Percentiles rank a stretch among this genome's conserved stretches.
These are phyloP conservation scores for Smittia aterrima DNA, from an alignment of 2,888 invertebrate species.

Conservation along the genomic window DNA sequence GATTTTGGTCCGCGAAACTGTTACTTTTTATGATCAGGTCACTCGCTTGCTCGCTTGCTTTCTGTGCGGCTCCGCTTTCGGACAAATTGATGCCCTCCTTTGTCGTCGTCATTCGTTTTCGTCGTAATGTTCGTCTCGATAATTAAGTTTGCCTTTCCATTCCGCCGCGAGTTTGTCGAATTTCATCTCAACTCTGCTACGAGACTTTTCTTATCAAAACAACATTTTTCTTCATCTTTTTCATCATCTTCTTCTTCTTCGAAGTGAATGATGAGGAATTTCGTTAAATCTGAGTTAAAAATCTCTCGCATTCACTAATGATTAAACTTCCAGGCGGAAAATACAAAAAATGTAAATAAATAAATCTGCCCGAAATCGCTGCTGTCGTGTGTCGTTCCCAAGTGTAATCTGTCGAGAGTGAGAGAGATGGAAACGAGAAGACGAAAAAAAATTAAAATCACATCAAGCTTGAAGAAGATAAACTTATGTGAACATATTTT, in stretches of 20 bases:
- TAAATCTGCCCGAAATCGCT: background rate
- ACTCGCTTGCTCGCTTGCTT: too few species aligned
- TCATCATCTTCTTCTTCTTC: background rate
- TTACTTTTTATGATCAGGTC: constrained; percentile 7
- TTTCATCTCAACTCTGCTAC: background rate
- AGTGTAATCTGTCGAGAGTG: background rate
- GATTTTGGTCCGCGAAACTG: background rate
- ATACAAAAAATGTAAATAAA: background rate
- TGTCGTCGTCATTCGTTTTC: background rate
- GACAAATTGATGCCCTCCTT: background rate
- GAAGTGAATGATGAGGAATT: background rate
- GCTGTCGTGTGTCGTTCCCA: constrained; percentile 23
- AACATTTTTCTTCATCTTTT: background rate
- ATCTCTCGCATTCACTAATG: background rate
- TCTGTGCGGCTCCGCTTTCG: constrained; percentile 12
- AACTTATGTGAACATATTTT: constrained; percentile 8
- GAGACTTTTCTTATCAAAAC: background rate
- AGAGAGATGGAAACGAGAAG: background rate
- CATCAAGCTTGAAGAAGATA: background rate
- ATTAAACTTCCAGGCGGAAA: background rate
- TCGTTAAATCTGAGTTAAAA: background rate
- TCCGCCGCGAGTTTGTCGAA: background rate
- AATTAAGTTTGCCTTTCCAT: background rate
- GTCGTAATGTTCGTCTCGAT: background rate
- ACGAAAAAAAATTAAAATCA: constrained; percentile 8